phyloP scores from a whole-genome alignment of 64 coral and sea anemone species.

The Pachyseris speciosa region DNA sequence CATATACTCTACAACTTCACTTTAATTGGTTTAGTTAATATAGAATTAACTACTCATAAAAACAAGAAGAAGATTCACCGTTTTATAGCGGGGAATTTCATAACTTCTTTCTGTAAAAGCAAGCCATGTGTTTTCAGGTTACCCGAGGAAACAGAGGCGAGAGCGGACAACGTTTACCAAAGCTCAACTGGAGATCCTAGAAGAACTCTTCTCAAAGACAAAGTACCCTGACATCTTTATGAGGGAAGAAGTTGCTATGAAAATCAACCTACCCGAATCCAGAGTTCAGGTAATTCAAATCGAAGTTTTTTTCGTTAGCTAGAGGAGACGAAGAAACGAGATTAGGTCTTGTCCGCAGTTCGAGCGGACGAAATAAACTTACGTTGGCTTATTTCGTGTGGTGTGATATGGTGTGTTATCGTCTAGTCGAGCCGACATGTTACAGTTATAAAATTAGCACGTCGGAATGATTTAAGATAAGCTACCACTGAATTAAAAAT shows the following conservation, averaged over 20 bases:
- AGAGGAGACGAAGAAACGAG: neutral
- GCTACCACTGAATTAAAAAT: neutral
- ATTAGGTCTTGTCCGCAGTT: neutral
- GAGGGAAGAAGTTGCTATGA: conserved; percentile 98
- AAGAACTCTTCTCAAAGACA: conserved; percentile 95
- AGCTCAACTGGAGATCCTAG: conserved; percentile 95
- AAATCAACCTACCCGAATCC: conserved; percentile 96
- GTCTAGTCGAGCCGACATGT: neutral
- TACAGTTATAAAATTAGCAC: neutral
- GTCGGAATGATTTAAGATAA: neutral
- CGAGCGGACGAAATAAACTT: neutral
- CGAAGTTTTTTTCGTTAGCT: neutral
- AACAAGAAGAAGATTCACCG: too few species aligned
- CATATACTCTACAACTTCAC: neutral
- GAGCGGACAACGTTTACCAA: conserved; percentile 96
- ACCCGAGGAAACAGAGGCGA: conserved; percentile 92
- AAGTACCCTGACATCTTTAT: conserved; percentile 98
- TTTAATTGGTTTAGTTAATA: neutral
- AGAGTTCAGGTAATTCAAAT: conserved; percentile 86
- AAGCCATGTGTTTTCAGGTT: conserved; percentile 53
- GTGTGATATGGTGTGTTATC: neutral
- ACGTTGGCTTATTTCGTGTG: neutral
- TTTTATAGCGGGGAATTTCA: neutral
- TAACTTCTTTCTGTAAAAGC: neutral
- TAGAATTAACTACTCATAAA: neutral